phyloP scores from a whole-genome alignment of 2,113 vertebrate species.

The Calidris pugnax region DNA sequence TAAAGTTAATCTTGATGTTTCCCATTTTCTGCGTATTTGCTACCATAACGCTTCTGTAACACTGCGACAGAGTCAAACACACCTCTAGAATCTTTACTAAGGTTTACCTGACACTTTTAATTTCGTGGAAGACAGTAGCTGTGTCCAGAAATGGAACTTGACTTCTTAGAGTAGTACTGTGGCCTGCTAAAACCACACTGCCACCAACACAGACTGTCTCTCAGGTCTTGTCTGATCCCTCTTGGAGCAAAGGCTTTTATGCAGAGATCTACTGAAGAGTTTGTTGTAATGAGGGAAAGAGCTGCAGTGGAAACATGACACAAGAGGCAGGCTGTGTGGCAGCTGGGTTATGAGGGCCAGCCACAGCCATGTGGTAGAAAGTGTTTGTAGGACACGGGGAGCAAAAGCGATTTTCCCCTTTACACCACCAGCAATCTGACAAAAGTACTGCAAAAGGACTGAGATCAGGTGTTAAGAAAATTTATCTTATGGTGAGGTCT shows the following conservation, averaged over 20 bases:
- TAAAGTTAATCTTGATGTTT: neutral
- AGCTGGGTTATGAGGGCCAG: neutral
- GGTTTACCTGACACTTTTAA: neutral
- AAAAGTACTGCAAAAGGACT: neutral
- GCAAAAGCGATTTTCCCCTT: neutral
- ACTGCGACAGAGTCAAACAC: neutral
- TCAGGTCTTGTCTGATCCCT: neutral
- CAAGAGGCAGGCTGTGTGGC: neutral
- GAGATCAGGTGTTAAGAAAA: neutral
- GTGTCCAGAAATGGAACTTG: neutral
- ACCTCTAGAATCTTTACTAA: neutral
- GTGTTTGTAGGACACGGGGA: neutral
- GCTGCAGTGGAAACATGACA: neutral
- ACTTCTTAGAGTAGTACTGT: neutral
- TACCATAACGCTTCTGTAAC: neutral
- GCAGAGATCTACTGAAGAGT: neutral
- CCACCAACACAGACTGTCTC: neutral
- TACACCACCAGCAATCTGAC: neutral
- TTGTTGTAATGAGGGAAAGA: neutral
- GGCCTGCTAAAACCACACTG: fast-evolving
- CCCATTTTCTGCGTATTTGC: neutral
- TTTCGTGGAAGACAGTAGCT: neutral
- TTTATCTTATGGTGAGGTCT: neutral
- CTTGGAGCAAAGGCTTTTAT: neutral
- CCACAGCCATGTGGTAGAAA: neutral